phyloP scores from a whole-genome alignment of 2,797 vertebrate species.

The Odontamblyopus rebecca region DNA sequence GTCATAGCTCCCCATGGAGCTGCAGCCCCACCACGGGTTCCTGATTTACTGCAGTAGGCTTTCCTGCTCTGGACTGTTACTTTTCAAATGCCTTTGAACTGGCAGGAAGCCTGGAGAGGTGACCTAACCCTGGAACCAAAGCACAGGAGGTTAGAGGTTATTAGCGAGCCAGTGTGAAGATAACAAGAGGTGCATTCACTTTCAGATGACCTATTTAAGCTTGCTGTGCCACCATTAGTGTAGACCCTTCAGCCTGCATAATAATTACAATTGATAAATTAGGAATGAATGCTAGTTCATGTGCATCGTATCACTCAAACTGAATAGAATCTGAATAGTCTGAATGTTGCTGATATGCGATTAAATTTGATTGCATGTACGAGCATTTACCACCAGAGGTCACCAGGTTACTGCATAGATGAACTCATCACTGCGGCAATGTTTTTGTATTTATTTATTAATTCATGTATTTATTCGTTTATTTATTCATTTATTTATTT shows the following conservation, averaged over 20 bases:
- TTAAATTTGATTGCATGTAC: neutral
- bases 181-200: conserved; percentile 10
- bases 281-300: neutral
- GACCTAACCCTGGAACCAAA: conserved; percentile 44
- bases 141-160: conserved; percentile 16
- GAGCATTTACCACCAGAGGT: conserved; percentile 57
- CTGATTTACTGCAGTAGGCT: conserved; percentile 5
- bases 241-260: neutral
- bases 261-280: neutral
- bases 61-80: conserved; percentile 21
- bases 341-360: neutral
- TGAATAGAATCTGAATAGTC: neutral
- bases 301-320: neutral
- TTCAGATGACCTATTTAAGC: neutral
- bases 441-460: neutral
- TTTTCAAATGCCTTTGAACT: conserved; percentile 39
- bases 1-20: neutral
- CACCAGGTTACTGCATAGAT: conserved; percentile 27
- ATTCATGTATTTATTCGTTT: too few species aligned
- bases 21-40: neutral
- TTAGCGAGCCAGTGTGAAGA: conserved; percentile 13
- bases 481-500: too few species aligned
- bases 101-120: conserved; percentile 45
- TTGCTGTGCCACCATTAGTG: neutral
- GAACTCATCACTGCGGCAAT: neutral